phyloP scores from a whole-genome alignment of 2,797 vertebrate species.

The Onychomys torridus region DNA sequence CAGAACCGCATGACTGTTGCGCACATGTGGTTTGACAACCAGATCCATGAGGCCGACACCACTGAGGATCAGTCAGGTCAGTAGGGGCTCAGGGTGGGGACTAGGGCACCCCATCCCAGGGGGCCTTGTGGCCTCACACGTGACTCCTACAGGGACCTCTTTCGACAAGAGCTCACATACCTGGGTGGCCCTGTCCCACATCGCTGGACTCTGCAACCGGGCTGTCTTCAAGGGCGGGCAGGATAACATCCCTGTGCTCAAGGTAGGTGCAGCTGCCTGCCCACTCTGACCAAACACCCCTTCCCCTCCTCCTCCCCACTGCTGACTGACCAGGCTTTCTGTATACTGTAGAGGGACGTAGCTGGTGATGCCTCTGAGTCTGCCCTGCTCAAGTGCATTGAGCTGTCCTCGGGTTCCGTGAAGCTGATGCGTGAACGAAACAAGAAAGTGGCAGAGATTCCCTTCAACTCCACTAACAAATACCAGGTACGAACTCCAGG shows the following conservation, averaged over 20 bases:
- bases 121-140: fast-evolving
- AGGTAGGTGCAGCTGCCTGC: conserved; percentile 85
- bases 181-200: conserved; percentile 92
- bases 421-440: conserved; percentile 92
- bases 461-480: conserved; percentile 97
- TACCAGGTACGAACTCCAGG: conserved; percentile 90
- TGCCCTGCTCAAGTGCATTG: conserved; percentile 95
- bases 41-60: conserved; percentile 97
- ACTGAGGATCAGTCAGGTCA: conserved; percentile 95
- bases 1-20: conserved; percentile 98
- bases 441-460: conserved; percentile 96
- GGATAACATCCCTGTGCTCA: conserved; percentile 90
- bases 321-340: not conserved
- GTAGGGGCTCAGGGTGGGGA: not conserved
- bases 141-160: conserved; percentile 87
- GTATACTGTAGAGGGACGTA: conserved; percentile 88
- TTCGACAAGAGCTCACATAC: conserved; percentile 95
- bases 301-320: fast-evolving
- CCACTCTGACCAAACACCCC: fast-evolving
- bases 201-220: conserved; percentile 94
- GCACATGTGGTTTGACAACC: conserved; percentile 98
- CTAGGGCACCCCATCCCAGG: fast-evolving
- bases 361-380: conserved; percentile 96
- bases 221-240: conserved; percentile 94
- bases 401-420: conserved; percentile 93